These are phyloP conservation scores for Leptinotarsa juncta DNA, from an alignment of 2,888 invertebrate species.

Conservation along the genomic window DNA sequence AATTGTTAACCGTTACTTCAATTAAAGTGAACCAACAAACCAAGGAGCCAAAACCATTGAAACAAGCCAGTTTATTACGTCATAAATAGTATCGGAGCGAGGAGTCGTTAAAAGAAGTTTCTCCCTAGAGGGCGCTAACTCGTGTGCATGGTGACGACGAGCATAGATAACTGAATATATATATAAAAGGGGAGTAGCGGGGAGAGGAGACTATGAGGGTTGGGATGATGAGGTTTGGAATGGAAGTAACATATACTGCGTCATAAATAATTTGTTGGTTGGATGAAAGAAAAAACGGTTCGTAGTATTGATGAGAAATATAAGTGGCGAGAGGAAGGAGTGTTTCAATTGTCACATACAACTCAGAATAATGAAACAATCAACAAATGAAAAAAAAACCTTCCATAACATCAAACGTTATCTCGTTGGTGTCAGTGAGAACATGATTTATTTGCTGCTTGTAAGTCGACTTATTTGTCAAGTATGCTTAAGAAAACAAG, in stretches of 20 bases:
- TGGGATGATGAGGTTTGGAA: neutral
- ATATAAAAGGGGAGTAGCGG: neutral
- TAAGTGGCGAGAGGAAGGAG: too few relatives aligned
- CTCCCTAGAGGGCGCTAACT: slow-evolving; percentile 55
- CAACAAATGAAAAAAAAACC: too few relatives aligned
- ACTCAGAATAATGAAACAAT: too few relatives aligned
- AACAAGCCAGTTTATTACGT: slow-evolving; percentile 51
- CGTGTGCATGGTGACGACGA: slow-evolving; percentile 49
- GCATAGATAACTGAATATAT: slow-evolving; percentile 51
- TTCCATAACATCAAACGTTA: too few relatives aligned
- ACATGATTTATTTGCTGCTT: too few relatives aligned
- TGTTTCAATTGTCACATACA: too few relatives aligned
- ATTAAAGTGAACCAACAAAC: slow-evolving; percentile 38
- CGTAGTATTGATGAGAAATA: too few relatives aligned
- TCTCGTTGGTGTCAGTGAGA: too few relatives aligned
- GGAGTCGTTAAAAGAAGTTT: slow-evolving; percentile 56
- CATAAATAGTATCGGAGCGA: slow-evolving; percentile 53
- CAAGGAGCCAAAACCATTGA: slow-evolving; percentile 43
- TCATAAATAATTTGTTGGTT: neutral
- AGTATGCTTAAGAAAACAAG: too few relatives aligned
- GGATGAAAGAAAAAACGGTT: neutral
- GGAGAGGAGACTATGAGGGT: neutral
- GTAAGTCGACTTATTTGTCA: too few relatives aligned
- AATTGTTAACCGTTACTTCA: slow-evolving; percentile 44
- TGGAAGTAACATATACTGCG: neutral